These are phyloP conservation scores for Neosilurus mollespiculum DNA, from an alignment of 2,797 vertebrate species.

Conservation along the genomic window DNA sequence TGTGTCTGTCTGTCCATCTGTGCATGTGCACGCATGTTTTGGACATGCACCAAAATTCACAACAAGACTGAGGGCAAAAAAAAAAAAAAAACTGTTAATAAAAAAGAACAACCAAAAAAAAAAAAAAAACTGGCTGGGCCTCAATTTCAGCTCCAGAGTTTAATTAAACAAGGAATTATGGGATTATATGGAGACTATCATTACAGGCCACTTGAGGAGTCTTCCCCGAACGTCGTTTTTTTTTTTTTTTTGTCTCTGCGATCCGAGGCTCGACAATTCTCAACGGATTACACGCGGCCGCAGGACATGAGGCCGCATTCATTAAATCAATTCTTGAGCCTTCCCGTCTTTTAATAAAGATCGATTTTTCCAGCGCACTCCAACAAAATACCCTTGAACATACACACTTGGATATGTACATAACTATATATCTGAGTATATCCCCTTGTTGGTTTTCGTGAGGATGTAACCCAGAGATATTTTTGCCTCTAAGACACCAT, in stretches of 20 bases:
- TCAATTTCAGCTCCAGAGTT: constrained; percentile 81
- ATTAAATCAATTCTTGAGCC: constrained; percentile 83
- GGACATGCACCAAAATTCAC: constrained; percentile 40
- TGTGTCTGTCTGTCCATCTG: constrained; percentile 18
- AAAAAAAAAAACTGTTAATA: constrained; percentile 36
- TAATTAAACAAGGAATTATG: constrained; percentile 91
- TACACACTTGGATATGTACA: constrained; percentile 80
- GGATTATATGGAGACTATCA: constrained; percentile 87
- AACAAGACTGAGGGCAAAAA: constrained; percentile 24
- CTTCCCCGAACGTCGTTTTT: constrained; percentile 74
- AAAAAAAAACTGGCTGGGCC: constrained; percentile 70
- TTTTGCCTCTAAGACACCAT: constrained; percentile 69
- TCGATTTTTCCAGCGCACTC: constrained; percentile 73
- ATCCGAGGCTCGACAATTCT: constrained; percentile 79
- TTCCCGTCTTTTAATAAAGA: constrained; percentile 80
- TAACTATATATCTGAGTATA: constrained; percentile 62
- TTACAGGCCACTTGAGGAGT: constrained; percentile 81
- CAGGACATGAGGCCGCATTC: constrained; percentile 84
- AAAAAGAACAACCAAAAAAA: constrained; percentile 71
- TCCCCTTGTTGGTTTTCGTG: constrained; percentile 80
- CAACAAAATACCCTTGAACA: constrained; percentile 74
- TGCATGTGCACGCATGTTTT: constrained; percentile 49
- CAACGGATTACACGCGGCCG: constrained; percentile 80
- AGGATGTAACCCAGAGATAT: constrained; percentile 68
- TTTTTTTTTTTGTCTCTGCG: constrained; percentile 73